Base-by-base conservation (phyloP, 1,140 invertebrate genomes). In the Dryas iulia region DNA sequence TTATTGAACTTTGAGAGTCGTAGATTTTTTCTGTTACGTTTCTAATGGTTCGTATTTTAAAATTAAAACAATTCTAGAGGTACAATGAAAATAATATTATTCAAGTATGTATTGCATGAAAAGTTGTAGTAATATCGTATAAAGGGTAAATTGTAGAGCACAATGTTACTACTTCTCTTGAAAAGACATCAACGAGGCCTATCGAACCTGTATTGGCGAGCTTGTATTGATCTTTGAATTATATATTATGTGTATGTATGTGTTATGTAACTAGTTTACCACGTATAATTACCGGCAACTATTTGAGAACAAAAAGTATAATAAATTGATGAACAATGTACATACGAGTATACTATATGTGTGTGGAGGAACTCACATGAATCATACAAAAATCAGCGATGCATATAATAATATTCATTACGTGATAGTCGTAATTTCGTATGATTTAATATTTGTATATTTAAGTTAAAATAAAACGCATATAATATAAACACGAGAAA, bases 171-270 rank as follows among this genome's bases (percentile, higher is more conserved):
- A 57, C 47, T 59, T 66, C 33, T 71, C 63, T 82, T 68, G 18
- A 82, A 81, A 82, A 82, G 81, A 82, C 81, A 75, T 82, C 81
- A 82, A 82, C 81, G 81, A 59, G 25, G 14, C 11, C 35, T 30
- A 58, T 47, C n/a, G 52, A 63, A 57, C 60, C 53, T 26, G 60
- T 69, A 58, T 63, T n/a, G 21, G 23, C 12, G 26, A 57, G 62
- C 12, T 18, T 64, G 61, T 54, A 25, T 56, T 18, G 39, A 56
- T 56, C 24, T 56, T 56, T 56, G 24, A 25, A 26, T 25, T 4
- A 56, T 7, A 25, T n/a, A 4, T 12, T 56, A 28, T 30, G 31
- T 61, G 21, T 35, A 26, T 66, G 24, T 56, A 56, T 26, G 53
- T 56, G 25, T 70, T 54, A 56, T 35, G 53, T 56, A 70, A 70